Percentiles rank a stretch among this genome's conserved stretches.
These are phyloP conservation scores for Tupaia chinensis DNA, from an alignment of 2,113 vertebrate species.

Conservation along the genomic window DNA sequence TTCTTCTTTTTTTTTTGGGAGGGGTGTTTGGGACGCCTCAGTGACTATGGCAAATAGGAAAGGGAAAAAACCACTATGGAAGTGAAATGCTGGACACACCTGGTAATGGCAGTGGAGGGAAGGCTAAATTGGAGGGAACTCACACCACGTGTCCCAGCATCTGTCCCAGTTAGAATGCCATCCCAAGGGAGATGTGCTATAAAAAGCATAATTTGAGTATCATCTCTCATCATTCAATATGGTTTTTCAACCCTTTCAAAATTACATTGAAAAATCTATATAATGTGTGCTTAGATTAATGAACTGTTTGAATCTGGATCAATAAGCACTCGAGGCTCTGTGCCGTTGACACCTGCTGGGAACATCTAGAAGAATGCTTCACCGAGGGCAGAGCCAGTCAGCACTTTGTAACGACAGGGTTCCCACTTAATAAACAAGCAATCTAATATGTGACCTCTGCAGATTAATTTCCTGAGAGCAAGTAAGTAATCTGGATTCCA, in stretches of 20 bases:
- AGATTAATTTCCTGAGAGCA: constrained; percentile 89
- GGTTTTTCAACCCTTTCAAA: constrained; percentile 90
- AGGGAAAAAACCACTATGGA: background rate
- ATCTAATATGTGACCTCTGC: constrained; percentile 88
- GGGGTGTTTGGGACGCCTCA: background rate
- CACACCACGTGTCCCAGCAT: background rate
- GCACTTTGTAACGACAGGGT: constrained; percentile 87
- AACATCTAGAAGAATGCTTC: constrained; percentile 85
- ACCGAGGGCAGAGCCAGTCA: constrained; percentile 85
- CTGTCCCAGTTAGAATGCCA: constrained; percentile 65
- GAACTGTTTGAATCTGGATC: constrained; percentile 91
- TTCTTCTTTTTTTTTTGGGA: background rate
- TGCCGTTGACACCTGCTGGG: constrained; percentile 89
- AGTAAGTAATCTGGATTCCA: constrained; percentile 89
- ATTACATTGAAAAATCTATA: constrained; percentile 91
- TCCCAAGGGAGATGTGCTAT: constrained; percentile 80
- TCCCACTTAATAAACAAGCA: constrained; percentile 90
- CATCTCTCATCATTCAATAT: constrained; percentile 90
- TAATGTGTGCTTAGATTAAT: constrained; percentile 92
- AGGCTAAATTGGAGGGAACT: constrained; percentile 2
- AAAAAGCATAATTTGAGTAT: constrained; percentile 90
- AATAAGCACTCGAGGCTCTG: constrained; percentile 88
- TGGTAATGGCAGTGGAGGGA: background rate
- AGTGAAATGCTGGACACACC: background rate
- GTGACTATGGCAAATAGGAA: background rate